A percentile compares a stretch with the other conserved stretches of the same genome.
Evolutionary conservation across 1,140 invertebrate species (phyloP).

Genomic region (Nephotettix cincticeps): DNA sequence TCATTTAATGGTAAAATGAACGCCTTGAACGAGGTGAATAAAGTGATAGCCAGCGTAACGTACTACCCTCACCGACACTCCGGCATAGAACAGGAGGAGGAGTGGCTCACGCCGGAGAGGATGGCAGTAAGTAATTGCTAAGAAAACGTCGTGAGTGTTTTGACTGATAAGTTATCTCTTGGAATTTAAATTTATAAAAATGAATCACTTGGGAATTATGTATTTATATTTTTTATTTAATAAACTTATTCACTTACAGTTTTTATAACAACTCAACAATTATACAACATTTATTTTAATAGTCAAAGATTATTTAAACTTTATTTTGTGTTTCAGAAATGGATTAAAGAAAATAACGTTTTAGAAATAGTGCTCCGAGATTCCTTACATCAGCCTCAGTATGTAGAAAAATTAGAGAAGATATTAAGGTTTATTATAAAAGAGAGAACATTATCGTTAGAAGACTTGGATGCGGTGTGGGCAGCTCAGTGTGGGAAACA

Average conservation of each 20-base stretch:
- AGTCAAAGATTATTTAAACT: too few relatives aligned
- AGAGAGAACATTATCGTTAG: slow-evolving; percentile 85
- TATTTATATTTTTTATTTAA: too few relatives aligned
- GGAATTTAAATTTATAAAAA: too few relatives aligned
- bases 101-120: slow-evolving; percentile 90
- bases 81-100: slow-evolving; percentile 73
- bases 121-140: slow-evolving; percentile 78
- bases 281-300: too few relatives aligned
- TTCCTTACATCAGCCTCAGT: slow-evolving; percentile 95
- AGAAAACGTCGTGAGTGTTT: neutral
- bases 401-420: slow-evolving; percentile 97
- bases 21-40: slow-evolving; percentile 97
- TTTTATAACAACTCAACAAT: too few relatives aligned
- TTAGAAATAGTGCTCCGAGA: slow-evolving; percentile 93
- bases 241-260: too few relatives aligned
- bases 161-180: too few relatives aligned
- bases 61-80: slow-evolving; percentile 76
- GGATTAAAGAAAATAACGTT: slow-evolving; percentile 96
- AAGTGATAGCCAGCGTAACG: slow-evolving; percentile 88
- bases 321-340: slow-evolving; percentile 64
- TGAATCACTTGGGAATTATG: too few relatives aligned
- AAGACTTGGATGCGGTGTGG: slow-evolving; percentile 95
- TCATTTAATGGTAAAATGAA: slow-evolving; percentile 99
- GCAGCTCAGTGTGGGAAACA: slow-evolving; percentile 93
- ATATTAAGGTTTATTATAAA: slow-evolving; percentile 96